phyloP scores from a whole-genome alignment of 2,888 invertebrate species.

The Urechis unicinctus region DNA sequence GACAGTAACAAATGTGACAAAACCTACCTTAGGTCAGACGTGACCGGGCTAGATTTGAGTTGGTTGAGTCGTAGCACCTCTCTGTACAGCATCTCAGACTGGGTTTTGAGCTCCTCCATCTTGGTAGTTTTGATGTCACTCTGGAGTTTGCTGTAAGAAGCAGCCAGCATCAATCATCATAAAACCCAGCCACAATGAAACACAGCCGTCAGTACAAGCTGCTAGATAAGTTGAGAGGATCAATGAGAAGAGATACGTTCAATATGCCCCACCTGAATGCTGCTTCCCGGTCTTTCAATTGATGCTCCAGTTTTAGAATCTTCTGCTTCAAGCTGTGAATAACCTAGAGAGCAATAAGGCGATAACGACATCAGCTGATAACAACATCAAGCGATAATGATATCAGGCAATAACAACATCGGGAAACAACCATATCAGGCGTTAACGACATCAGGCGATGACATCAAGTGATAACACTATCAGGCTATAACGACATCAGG shows the following conservation, averaged over 20 bases:
- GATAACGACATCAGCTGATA: background rate
- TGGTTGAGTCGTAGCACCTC: slow-evolving; percentile 42
- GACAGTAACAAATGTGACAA: too few relatives aligned
- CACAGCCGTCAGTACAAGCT: too few relatives aligned
- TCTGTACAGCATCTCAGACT: slow-evolving; percentile 42
- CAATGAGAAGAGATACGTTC: background rate
- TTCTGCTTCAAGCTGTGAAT: slow-evolving; percentile 48
- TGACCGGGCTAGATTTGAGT: slow-evolving; percentile 5
- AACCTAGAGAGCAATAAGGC: slow-evolving; percentile 19
- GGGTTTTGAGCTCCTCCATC: slow-evolving; percentile 43
- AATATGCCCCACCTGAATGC: slow-evolving; percentile 31
- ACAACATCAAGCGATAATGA: background rate
- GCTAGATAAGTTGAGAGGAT: too few relatives aligned
- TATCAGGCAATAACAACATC: too few relatives aligned
- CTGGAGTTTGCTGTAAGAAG: slow-evolving; percentile 38
- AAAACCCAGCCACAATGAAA: too few relatives aligned
- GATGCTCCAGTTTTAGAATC: slow-evolving; percentile 46
- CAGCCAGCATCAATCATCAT: too few relatives aligned
- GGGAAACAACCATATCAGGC: too few relatives aligned
- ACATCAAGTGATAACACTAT: too few relatives aligned
- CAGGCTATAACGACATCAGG: too few relatives aligned
- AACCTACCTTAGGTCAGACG: background rate
- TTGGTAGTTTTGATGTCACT: slow-evolving; percentile 48
- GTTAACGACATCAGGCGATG: too few relatives aligned
- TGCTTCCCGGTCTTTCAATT: slow-evolving; percentile 43